These are phyloP conservation scores for Luperina nickerlii DNA, from an alignment of 2,888 invertebrate genomes.

Conservation along the genomic window DNA sequence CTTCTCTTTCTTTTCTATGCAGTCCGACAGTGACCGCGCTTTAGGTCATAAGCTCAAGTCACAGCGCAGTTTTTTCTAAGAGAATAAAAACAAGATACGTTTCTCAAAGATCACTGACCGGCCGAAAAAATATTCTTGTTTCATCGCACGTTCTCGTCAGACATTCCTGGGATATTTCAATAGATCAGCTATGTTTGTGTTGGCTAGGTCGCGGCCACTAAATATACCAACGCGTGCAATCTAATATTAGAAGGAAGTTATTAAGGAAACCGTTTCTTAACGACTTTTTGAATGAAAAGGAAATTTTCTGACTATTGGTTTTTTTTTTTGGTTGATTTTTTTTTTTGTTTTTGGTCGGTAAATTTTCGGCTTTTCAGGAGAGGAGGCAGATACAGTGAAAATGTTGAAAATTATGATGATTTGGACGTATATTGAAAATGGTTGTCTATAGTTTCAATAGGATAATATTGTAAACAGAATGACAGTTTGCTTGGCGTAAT, in stretches of 20 bases:
- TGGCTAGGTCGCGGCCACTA: slow-evolving; percentile 56
- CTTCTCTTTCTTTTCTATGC: no score
- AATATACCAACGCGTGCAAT: slow-evolving; percentile 4
- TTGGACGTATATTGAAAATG: background rate
- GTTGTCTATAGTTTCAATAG: background rate
- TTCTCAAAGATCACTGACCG: slow-evolving; percentile 19
- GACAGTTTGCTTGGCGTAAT: background rate
- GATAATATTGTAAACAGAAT: background rate
- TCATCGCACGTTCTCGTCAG: background rate
- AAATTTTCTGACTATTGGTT: background rate
- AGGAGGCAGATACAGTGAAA: background rate
- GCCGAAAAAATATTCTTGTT: slow-evolving; percentile 10
- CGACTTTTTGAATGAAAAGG: background rate
- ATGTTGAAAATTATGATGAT: background rate
- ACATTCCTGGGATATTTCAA: slow-evolving; percentile 41
- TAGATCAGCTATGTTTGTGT: slow-evolving; percentile 53
- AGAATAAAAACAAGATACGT: background rate
- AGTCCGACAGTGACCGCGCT: no score
- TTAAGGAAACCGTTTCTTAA: slow-evolving; percentile 11
- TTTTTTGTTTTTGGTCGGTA: background rate
- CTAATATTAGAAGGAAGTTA: slow-evolving; percentile 30
- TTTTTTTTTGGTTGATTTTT: background rate
- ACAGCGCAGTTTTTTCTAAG: background rate
- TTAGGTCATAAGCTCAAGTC: background rate
- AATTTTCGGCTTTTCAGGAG: background rate